These are phyloP conservation scores for Grantiella picta DNA, from an alignment of 2,113 vertebrate species.

Conservation along the genomic window DNA sequence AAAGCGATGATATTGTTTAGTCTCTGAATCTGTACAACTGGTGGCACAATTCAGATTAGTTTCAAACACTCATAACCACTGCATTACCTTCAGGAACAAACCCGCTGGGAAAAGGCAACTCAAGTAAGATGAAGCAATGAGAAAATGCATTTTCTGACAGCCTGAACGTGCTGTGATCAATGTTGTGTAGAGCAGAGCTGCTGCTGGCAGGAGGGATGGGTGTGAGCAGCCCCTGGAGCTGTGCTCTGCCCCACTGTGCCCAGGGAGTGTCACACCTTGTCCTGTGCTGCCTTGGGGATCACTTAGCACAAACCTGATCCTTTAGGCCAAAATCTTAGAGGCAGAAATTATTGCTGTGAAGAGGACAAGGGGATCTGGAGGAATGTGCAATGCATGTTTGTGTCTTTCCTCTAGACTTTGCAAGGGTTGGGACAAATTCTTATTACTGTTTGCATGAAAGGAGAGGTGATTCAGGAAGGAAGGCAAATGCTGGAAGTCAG, in stretches of 20 bases:
- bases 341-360: neutral
- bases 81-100: neutral
- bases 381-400: neutral
- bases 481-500: neutral
- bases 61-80: neutral
- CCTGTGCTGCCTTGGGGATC: neutral
- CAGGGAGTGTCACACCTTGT: fast-evolving
- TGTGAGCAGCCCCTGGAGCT: neutral
- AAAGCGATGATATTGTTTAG: neutral
- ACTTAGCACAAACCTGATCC: fast-evolving
- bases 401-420: neutral
- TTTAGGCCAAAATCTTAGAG: neutral
- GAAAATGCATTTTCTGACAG: neutral
- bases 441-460: neutral
- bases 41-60: neutral
- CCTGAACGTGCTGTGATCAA: neutral
- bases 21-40: neutral
- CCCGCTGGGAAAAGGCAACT: neutral
- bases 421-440: neutral
- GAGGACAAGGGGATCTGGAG: neutral
- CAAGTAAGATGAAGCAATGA: neutral
- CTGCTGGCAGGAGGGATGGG: neutral
- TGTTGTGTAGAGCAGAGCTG: neutral
- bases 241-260: neutral
- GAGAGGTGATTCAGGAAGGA: neutral